Base-by-base conservation (phyloP, 2,113 vertebrate species). In the cat (Felis catus) region DNA sequence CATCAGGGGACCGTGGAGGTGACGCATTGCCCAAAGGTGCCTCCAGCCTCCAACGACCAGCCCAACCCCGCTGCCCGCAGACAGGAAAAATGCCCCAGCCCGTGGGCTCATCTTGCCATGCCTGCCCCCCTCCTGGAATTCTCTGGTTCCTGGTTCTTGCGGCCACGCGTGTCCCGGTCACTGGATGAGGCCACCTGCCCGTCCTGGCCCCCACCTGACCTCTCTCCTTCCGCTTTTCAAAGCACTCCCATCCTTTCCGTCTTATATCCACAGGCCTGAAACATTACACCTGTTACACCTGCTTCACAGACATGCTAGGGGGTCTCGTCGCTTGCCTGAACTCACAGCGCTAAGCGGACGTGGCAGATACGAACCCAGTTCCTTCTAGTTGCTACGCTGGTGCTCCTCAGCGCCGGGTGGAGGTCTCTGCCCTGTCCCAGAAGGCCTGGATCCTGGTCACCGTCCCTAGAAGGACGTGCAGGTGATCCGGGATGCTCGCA, bases 91-190 rank as follows among this genome's bases (percentile, higher is more conserved):
- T 4, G 8, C 70, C 73, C 10, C 10, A 23, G 18, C 15, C 27
- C 0, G 0, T 9, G 3, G 12, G 25, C 29, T 7, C 3, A 5
- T 19, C 51, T 31, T 15, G 3, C 31, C 12, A 0, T 8, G 19
- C 1, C 33, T 23, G 45, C 16, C 4, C 27, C 39, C 23, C 65
- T 53, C 48, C 78, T 25, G 13, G 65, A 16, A 3, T 61, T 33
- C 51, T 45, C 3, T 0, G 3, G 15, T 51, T 23, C 39, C 85
- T 12, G n/a, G 68, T 13, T 31, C 76, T 33, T 45, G 70, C 3
- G 73, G 61, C 18, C 33, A 39, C 3, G 1, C 3, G 3, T 6
- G 65, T 92, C 61, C 73, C 27, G 39, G 16, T 70, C 55, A 25
- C 66, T 27, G 29, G 58, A 11, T 9, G 66, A 87, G 81, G 51